Evolutionary conservation across 2,888 invertebrate species (phyloP), one percentile per base, ranked within the genome.

Genomic region (Calliopum simillimum): DNA sequence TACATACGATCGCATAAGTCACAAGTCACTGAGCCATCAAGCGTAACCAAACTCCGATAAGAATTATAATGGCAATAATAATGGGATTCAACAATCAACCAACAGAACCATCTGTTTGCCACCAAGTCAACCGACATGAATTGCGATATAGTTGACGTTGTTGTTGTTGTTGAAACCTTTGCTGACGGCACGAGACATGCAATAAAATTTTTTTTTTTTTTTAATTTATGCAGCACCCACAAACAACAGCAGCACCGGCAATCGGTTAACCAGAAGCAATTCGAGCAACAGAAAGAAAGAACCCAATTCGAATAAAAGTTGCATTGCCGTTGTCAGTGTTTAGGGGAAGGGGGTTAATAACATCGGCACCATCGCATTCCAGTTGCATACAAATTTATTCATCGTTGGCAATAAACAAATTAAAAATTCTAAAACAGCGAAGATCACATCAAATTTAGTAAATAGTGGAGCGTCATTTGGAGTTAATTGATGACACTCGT

Each of bases 21-120:
- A 68, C 71, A 65, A 69, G 68, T 74, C 79, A 79, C 77, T 79
- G 79, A 79, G 68, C 72, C 79, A 79, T 77, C 79, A 79, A 79
- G 83, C 82, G 82, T 78, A 80, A 82, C 82, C 78, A 74, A 76
- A 79, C 79, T 83, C 83, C 82, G 82, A 82, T 83, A 82, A 82
- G 82, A 82, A 80, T 76, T 66, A 67, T 67, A 25, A 41, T 23
- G 49, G 46, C 19, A 67, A 12, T 44, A 43, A 47, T 49, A 47
- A 56, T 16, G 23, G 16, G 64, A 51, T 41, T 2, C 23, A 66
- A 12, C 44, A 56, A n/a, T 8, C 56, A 56, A n/a, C 21, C 56
- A 56, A n/a, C 56, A 8, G 23, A 33, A 41, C 58, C 67, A 67
- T 67, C 58, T 67, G 67, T 58, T 66, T 49, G 12, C 16, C 23